Percentiles rank a stretch among this genome's conserved stretches.
phyloP scores from a whole-genome alignment of 2,888 invertebrate species.

The Dorcus parallelipipedus region DNA sequence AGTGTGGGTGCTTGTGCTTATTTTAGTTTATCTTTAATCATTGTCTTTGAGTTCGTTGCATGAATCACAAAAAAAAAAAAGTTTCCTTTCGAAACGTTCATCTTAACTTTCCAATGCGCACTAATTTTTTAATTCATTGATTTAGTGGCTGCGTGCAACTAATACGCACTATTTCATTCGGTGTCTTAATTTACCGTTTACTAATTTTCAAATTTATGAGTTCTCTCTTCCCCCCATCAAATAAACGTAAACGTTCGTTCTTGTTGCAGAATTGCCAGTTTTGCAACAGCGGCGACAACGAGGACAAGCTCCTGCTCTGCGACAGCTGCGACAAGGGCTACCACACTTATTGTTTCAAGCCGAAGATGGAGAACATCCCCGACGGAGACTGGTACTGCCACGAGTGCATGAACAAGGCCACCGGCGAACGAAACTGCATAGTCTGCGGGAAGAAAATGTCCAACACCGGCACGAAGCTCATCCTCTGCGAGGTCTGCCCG shows the following conservation, averaged over 20 bases:
- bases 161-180: conserved; percentile 8
- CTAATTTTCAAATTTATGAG: background rate
- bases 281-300: conserved; percentile 93
- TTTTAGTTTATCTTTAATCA: conserved; percentile 34
- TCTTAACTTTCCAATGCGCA: conserved; percentile 3
- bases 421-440: conserved; percentile 89
- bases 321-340: conserved; percentile 98
- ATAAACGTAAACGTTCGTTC: conserved; percentile 15
- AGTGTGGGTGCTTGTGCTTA: conserved; percentile 51
- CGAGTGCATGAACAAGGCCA: conserved; percentile 91
- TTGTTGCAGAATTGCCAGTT: conserved; percentile 91
- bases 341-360: conserved; percentile 98
- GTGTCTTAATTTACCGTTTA: background rate
- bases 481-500: conserved; percentile 87
- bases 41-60: conserved; percentile 20
- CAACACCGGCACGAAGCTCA: conserved; percentile 56
- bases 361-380: conserved; percentile 92
- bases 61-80: background rate
- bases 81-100: background rate
- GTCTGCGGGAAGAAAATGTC: conserved; percentile 79
- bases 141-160: conserved; percentile 18
- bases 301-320: conserved; percentile 90
- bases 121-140: conserved; percentile 17
- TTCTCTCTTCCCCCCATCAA: too few relatives aligned
- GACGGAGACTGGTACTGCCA: conserved; percentile 99